Evolutionary conservation across 2,797 vertebrate species (phyloP), one percentile per base, ranked within the genome.

Genomic region (Borostomias antarcticus): DNA sequence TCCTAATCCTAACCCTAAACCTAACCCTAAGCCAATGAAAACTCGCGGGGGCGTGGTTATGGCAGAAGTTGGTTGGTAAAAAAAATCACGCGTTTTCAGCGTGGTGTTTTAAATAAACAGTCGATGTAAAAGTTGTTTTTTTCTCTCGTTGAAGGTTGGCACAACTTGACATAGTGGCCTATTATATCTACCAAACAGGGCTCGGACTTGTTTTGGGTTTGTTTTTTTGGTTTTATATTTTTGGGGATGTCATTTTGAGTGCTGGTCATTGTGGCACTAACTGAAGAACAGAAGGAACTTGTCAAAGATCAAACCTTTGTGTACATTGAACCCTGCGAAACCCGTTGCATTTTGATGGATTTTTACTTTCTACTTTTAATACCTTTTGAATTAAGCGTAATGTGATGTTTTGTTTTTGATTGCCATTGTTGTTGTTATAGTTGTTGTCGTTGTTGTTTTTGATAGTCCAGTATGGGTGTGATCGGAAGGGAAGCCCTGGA

Each of bases 101-200:
- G n/a, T 58, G 29, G 13, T 21, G 1, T 37, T 58, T 35, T 6
- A n/a, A n/a, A n/a, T n/a, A n/a, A 23, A 35, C 32, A 35, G 56
- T 37, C 21, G 19, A 13, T 35, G 23, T 21, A 19, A 9, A 58
- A 35, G 21, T n/a, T n/a, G 37, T n/a, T n/a, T n/a, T 43, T 37
- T 33, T 29, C 32, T 40, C 25, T 60, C 28, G 13, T 19, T 68
- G 29, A 67, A 75, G 73, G 76, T 84, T 87, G 90, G 88, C 84
- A 86, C 86, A 87, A 82, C 76, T 84, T 72, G 62, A 86, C 75
- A 66, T 87, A 82, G 89, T 89, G 86, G 86, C 88, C 86, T 90
- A 74, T n/a, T 83, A 72, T 83, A 86, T 81, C 70, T 85, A 82
- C 79, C 80, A 82, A 88, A 86, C 82, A 83, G 86, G 86, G 82